Conservation (phyloP, 2,888 invertebrate species). For the Agonum fuliginosum region DNA sequence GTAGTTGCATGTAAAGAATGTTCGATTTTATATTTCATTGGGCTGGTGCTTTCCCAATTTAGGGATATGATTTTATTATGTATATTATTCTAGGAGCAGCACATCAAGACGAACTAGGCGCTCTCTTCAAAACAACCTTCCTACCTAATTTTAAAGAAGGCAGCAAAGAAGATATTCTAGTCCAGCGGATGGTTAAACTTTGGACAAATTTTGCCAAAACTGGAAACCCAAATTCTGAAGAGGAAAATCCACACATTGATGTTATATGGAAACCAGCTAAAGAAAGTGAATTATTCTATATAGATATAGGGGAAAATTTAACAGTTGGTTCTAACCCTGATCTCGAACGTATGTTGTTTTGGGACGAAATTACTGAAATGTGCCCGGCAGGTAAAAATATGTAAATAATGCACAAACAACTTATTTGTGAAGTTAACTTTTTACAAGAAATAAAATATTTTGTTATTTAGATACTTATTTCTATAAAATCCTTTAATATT, state of each 20-base stretch:
- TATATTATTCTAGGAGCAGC: slow-evolving; percentile 64
- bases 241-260: slow-evolving; percentile 59
- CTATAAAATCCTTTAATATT: no score
- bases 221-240: slow-evolving; percentile 65
- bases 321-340: slow-evolving; percentile 66
- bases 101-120: slow-evolving; percentile 67
- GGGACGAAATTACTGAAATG: slow-evolving; percentile 65
- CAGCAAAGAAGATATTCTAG: slow-evolving; percentile 63
- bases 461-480: no score
- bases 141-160: slow-evolving; percentile 61
- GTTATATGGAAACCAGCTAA: slow-evolving; percentile 66
- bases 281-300: slow-evolving; percentile 64
- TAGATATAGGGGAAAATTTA: slow-evolving; percentile 67
- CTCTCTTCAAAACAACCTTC: slow-evolving; percentile 64
- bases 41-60: no score
- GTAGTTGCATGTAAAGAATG: no score
- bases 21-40: no score
- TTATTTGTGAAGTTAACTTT: neutral
- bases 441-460: neutral
- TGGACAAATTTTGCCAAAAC: slow-evolving; percentile 67
- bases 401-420: slow-evolving; percentile 23
- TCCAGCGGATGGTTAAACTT: slow-evolving; percentile 64
- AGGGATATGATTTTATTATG: no score
- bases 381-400: slow-evolving; percentile 53
- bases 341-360: slow-evolving; percentile 67